Percentiles rank a stretch among this genome's conserved stretches.
phyloP scores from a whole-genome alignment of 2,888 invertebrate species.

The Drosophila birchii region DNA sequence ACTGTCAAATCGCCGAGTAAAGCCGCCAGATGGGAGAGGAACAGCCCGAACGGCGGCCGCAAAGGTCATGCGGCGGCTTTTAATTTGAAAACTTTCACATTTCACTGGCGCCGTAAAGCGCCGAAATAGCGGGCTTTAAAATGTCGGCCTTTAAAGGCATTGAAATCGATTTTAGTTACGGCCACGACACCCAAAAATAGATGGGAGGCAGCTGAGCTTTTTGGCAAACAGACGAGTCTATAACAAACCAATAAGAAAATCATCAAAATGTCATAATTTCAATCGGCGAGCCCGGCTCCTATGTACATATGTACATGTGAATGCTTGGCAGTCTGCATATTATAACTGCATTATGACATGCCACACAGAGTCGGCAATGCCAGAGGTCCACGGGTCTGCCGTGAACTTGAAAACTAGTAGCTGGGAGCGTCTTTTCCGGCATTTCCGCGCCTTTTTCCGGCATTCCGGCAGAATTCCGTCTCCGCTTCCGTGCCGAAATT shows the following conservation, averaged over 20 bases:
- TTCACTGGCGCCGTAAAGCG: conserved; percentile 12
- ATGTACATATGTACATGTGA: conserved; percentile 11
- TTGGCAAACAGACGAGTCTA: conserved; percentile 47
- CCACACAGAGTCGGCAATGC: conserved; percentile 50
- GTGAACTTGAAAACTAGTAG: conserved; percentile 64
- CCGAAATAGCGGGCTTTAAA: conserved; percentile 49
- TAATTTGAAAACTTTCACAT: conserved; percentile 56
- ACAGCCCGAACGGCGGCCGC: conserved; percentile 22
- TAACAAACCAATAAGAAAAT: conserved; percentile 83
- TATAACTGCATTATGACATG: conserved; percentile 82
- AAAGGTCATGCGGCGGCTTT: conserved; percentile 39
- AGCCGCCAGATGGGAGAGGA: not conserved
- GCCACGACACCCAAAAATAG: conserved; percentile 26
- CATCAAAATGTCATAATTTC: conserved; percentile 84
- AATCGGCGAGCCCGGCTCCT: conserved; percentile 55
- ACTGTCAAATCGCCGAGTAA: conserved; percentile 27
- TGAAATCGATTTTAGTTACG: conserved; percentile 56
- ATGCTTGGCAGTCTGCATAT: conserved; percentile 38
- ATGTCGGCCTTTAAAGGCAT: conserved; percentile 45
- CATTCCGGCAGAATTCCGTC: conserved; percentile 1
- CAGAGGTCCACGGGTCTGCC: conserved; percentile 42
- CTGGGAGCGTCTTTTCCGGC: conserved; percentile 10
- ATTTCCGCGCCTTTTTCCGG: conserved; percentile 20
- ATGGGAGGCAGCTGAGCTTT: conserved; percentile 9
- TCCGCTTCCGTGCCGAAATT: conserved; percentile 48